Evolutionary conservation across 2,113 vertebrate species (phyloP).

Genomic region (Aspiorhynchus laticeps): DNA sequence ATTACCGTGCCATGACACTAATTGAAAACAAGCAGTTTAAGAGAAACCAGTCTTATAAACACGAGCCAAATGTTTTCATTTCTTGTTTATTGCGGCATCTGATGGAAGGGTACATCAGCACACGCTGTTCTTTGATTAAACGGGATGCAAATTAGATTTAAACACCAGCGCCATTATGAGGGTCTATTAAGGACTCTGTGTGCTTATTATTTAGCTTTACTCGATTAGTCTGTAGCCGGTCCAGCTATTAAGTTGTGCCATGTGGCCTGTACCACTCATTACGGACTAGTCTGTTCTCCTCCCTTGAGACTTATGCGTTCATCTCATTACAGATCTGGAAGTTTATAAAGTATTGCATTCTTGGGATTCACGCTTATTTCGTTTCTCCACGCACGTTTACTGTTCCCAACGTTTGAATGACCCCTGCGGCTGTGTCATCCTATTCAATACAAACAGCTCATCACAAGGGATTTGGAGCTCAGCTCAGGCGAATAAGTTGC

Average conservation of each 20-base stretch:
- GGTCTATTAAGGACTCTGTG: slow-evolving; percentile 26
- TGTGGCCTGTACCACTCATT: slow-evolving; percentile 21
- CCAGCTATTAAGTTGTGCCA: slow-evolving; percentile 25
- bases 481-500: slow-evolving; percentile 53
- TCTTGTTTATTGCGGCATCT: background rate
- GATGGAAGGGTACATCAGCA: background rate
- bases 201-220: slow-evolving; percentile 24
- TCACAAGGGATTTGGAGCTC: slow-evolving; percentile 49
- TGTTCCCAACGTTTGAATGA: slow-evolving; percentile 18
- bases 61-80: background rate
- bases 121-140: slow-evolving; percentile 24
- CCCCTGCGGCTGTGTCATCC: slow-evolving; percentile 49
- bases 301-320: slow-evolving; percentile 12
- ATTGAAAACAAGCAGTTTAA: slow-evolving; percentile 53
- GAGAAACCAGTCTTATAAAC: background rate
- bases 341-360: background rate
- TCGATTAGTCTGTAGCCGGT: slow-evolving; percentile 20
- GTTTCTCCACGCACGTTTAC: background rate
- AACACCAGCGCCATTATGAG: slow-evolving; percentile 13
- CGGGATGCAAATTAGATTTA: slow-evolving; percentile 36
- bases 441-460: slow-evolving; percentile 52
- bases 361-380: background rate
- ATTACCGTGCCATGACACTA: slow-evolving; percentile 51
- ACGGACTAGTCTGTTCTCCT: slow-evolving; percentile 48
- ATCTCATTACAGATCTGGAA: background rate